Base-by-base conservation (phyloP, 92 coral and sea anemone genomes). In the Porites evermanni region DNA sequence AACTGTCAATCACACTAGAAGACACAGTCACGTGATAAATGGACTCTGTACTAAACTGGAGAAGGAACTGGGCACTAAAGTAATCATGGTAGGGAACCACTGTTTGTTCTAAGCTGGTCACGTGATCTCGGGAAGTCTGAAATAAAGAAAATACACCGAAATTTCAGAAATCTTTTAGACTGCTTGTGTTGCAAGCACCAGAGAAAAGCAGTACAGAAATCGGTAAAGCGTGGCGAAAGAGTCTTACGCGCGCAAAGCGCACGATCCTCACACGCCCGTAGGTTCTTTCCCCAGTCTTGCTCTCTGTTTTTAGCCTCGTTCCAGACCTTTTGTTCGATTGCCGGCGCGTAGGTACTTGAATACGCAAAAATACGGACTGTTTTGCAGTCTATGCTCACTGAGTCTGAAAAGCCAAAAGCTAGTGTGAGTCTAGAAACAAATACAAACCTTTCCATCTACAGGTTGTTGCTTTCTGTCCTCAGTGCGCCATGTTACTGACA, bases 41-140 rank as follows among this genome's bases (percentile, higher is more conserved):
- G 56, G 93, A 79, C 47, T 92, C 90, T 13, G 89, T 72, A 53
- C 79, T 86, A 73, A 96, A 94, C 54, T 96, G 93, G 74, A 96
- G 94, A 50, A 96, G 94, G 88, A 96, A 96, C 91, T 96, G 98
- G 88, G 97, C 96, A 81, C 99, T 97, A 86, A 97, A 97, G 86
- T 97, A 97, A 78, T 97, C 99, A 51, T 97, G 91, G 83, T 95
- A 98, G 7, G 98, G 98, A 29, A 91, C 89, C 19, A 97, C 99
- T 0, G 94, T 91, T 80, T 97, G 99, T 70, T 95, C 95, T 14
- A 97, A 93, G 85, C 95, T 94, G 73, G 94, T 89, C 64, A 94
- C 85, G 54, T 74, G 70, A 44, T 91, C 94, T 50, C 77, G 92
- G 58, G 86, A 68, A n/a, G 86, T 32, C 99, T 95, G 88, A 44